Conservation (phyloP, 2,888 invertebrate species). For the Hypselothyrea guttata region DNA sequence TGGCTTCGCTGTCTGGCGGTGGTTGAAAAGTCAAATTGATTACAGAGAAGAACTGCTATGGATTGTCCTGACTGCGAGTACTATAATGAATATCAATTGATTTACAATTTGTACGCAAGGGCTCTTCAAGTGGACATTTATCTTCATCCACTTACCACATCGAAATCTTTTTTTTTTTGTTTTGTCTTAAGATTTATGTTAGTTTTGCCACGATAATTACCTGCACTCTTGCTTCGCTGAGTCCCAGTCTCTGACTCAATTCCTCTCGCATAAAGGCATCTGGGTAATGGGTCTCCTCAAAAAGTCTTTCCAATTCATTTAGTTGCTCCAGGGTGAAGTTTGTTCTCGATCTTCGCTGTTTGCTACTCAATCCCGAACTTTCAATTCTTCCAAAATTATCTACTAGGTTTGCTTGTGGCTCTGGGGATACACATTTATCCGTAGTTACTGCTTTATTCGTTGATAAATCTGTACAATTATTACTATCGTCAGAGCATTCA, state of each 20-base stretch:
- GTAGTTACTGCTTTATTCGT: constrained; percentile 40
- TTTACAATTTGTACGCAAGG: constrained; percentile 54
- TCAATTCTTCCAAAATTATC: constrained; percentile 53
- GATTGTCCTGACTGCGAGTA: constrained; percentile 10
- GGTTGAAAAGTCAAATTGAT: constrained; percentile 55
- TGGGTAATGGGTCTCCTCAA: constrained; percentile 98
- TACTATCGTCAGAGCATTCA: constrained; percentile 72
- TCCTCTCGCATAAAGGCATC: constrained; percentile 99
- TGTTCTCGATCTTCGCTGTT: constrained; percentile 94
- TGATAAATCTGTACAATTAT: constrained; percentile 60
- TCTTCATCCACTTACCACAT: constrained; percentile 30
- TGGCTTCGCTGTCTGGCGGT: constrained; percentile 30
- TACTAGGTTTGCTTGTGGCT: constrained; percentile 40
- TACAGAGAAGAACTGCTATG: constrained; percentile 31
- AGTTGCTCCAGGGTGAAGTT: constrained; percentile 98
- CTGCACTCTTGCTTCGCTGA: constrained; percentile 97
- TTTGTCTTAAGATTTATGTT: not conserved
- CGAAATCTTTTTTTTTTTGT: not conserved
- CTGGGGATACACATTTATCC: constrained; percentile 68
- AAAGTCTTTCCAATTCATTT: constrained; percentile 95
- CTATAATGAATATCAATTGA: constrained; percentile 80
- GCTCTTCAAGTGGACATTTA: constrained; percentile 16
- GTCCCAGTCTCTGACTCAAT: constrained; percentile 93
- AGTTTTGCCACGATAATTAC: constrained; percentile 83
- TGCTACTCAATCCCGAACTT: constrained; percentile 82